Conservation (phyloP, 2,113 vertebrate species). For the Lontra canadensis region DNA sequence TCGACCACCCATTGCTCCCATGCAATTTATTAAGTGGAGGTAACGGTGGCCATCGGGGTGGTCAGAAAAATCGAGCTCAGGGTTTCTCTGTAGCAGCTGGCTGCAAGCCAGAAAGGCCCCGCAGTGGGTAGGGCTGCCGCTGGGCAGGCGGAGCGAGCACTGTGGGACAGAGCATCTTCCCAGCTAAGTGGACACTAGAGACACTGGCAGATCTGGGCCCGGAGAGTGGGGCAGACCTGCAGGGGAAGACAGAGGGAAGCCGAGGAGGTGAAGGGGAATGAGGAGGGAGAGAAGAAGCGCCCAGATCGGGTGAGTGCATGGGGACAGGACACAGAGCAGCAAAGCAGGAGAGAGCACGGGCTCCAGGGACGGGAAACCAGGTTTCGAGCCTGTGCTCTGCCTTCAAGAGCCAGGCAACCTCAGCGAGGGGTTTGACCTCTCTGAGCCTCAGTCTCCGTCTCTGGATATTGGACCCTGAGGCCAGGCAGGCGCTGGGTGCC, state of each 20-base stretch:
- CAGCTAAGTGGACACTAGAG: neutral
- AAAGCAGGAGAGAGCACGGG: too few relatives aligned
- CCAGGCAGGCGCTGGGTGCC: neutral
- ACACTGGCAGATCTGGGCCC: too few relatives aligned
- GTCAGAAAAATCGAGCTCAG: slow-evolving; percentile 68
- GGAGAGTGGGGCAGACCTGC: neutral
- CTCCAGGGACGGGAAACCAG: neutral
- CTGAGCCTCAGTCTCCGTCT: neutral
- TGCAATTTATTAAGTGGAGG: slow-evolving; percentile 74
- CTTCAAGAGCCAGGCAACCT: neutral
- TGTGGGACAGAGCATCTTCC: neutral
- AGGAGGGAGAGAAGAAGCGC: neutral
- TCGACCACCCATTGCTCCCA: slow-evolving; percentile 68
- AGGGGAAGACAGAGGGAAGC: neutral
- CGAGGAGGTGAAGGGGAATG: fast-evolving
- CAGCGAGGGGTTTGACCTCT: neutral
- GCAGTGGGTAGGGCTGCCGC: neutral
- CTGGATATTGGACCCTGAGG: neutral
- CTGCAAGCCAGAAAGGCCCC: neutral
- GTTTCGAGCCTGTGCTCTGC: neutral
- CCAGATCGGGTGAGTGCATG: fast-evolving
- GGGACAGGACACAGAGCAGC: neutral
- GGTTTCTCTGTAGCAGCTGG: slow-evolving; percentile 61
- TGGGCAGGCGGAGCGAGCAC: neutral
- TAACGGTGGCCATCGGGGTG: slow-evolving; percentile 66